Base-by-base conservation (phyloP, 2,888 invertebrate species). In the Noctua janthe region DNA sequence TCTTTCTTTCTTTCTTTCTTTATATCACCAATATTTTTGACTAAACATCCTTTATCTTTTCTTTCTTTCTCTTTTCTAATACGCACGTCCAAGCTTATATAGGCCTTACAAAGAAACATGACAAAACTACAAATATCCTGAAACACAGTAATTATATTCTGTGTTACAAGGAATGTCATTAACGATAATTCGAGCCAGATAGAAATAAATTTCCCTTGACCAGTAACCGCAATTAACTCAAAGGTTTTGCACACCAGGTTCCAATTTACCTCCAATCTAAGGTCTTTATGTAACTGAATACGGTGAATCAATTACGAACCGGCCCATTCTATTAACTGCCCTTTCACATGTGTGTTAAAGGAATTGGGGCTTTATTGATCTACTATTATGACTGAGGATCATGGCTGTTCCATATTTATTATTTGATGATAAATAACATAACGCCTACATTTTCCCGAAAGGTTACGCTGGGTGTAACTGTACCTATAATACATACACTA, bases 241-340 rank as follows among this genome's bases (percentile, higher is more conserved):
- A 43, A 29, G 6, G 10, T 35, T 49, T 51, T 29, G 29, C n/a
- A 43, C 51, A 51, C 4, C 20, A n/a, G 0, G 20, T 17, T 64
- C 29, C 11, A 23, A 51, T 76, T 54, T 1, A 23, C 11, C 29
- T 29, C 64, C 15, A 64, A 54, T 75, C 49, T 29, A 20, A 10
- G 62, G 49, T 74, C 76, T 62, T 62, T 75, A 39, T n/a, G 51
- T n/a, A 20, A 69, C 39, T n/a, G 8, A 76, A 51, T 51, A 39
- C 20, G 29, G 15, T 43, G 20, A 74, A 62, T 62, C 17, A 62
- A 29, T 51, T 35, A 29, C 56, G 7, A 29, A 8, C 23, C n/a
- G 2, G 17, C 4, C 51, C 29, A 17, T 76, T 64, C 5, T 43
- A 76, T 76, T 39, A 64, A 35, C 64, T 17, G 3, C 62, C 64